Base-by-base conservation (phyloP, 2,113 vertebrate genomes). In the Ariopsis seemanni region DNA sequence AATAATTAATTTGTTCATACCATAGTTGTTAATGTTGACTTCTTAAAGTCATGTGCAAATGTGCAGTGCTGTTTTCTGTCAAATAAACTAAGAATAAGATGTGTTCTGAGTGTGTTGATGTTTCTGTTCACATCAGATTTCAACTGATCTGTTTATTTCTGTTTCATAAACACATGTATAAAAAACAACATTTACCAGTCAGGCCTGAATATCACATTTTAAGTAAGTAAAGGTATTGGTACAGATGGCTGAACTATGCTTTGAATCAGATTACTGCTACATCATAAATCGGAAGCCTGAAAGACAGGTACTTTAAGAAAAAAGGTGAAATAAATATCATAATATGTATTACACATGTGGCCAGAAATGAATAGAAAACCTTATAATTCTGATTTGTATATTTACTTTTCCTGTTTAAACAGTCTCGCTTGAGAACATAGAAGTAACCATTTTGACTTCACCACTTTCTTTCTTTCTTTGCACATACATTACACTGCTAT, bases 1-100 rank as follows among this genome's bases (percentile, higher is more conserved):
- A 91, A 89, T 88, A 89, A 90, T 90, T 91, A 90, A 87, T 91
- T 85, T 89, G 86, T 53, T 48, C 30, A 80, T 57, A 18, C 0
- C n/a, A 11, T 30, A 58, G 52, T 22, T 84, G 55, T 34, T 84
- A 69, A 62, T n/a, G n/a, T 20, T 71, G 65, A 55, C 18, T 42
- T 22, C 55, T 22, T 60, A 42, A 71, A 71, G 71, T 74, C 62
- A 17, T 67, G 22, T n/a, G 62, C 42, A 22, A 78, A 55, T 9
- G 27, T 62, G 30, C 30, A 42, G 18, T 53, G 50, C 5, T 78
- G 75, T n/a, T 75, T n/a, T 78, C 50, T n/a, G 52, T 15, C 9
- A 25, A 52, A 12, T 74, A 50, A 69, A 27, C 14, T 69, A 11
- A 20, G 4, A 34, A 81, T 60, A 20, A 22, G 30, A 42, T 25